Percentiles rank a stretch among this genome's conserved stretches.
These are phyloP conservation scores for Agrypnus murinus DNA, from an alignment of 2,888 invertebrate species.

Conservation along the genomic window DNA sequence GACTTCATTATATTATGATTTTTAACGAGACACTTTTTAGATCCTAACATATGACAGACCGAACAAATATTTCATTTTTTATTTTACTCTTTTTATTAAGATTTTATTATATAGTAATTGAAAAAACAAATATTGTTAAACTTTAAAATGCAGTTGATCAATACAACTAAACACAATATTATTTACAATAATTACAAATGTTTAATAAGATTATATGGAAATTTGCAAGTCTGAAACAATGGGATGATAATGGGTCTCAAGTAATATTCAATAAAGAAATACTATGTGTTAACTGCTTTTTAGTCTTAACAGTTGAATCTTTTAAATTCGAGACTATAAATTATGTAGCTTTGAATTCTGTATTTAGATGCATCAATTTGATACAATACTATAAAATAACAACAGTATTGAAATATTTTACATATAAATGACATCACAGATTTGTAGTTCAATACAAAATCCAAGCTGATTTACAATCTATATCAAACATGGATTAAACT, in stretches of 20 bases:
- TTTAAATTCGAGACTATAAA: slow-evolving; percentile 41
- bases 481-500: slow-evolving; percentile 42
- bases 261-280: too few species aligned
- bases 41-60: not conserved
- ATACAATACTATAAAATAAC: slow-evolving; percentile 67
- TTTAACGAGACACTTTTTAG: not conserved
- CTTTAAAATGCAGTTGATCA: too few species aligned
- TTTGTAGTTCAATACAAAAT: slow-evolving; percentile 66
- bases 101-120: too few species aligned
- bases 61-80: not conserved
- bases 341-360: slow-evolving; percentile 65
- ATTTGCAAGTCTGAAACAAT: too few species aligned
- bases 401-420: slow-evolving; percentile 67
- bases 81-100: not conserved
- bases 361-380: slow-evolving; percentile 61
- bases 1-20: not conserved
- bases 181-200: too few species aligned
- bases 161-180: too few species aligned
- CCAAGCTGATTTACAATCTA: slow-evolving; percentile 56
- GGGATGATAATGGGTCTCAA: too few species aligned
- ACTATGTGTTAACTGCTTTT: slow-evolving; percentile 11
- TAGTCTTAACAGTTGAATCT: slow-evolving; percentile 12
- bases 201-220: too few species aligned
- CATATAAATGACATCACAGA: slow-evolving; percentile 67
- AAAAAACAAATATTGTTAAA: too few species aligned